A percentile compares a stretch with the other conserved stretches of the same genome.
phyloP scores from a whole-genome alignment of 2,113 vertebrate species.

The Hiodon alosoides region DNA sequence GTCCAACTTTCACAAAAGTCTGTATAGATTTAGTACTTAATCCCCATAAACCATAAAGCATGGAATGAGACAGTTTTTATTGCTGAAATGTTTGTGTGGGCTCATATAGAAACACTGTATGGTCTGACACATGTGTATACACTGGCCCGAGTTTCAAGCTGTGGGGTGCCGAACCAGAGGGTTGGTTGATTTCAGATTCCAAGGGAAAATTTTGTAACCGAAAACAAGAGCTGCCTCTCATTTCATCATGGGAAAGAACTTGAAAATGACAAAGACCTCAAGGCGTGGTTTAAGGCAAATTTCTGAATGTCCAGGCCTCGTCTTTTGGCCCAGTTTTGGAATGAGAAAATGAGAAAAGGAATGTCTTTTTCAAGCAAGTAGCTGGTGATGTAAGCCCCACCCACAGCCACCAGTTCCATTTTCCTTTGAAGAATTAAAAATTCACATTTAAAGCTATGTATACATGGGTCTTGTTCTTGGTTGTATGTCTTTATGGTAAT shows the following conservation, averaged over 20 bases:
- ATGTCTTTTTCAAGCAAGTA: no score
- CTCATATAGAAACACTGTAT: background rate
- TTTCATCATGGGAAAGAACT: background rate
- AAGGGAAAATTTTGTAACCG: background rate
- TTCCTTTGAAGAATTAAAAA: no score
- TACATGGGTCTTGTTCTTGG: no score
- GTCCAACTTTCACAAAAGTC: background rate
- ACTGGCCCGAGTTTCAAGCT: background rate
- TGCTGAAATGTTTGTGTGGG: background rate
- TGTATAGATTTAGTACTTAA: background rate
- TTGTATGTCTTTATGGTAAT: no score
- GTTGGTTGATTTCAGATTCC: background rate
- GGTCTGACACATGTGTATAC: background rate
- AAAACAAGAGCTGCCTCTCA: background rate
- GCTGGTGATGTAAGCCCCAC: no score
- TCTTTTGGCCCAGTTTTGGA: background rate
- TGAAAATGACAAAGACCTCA: background rate
- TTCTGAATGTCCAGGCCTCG: background rate
- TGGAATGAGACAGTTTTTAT: background rate
- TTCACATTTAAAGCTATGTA: no score
- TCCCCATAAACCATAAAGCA: background rate
- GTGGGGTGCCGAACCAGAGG: background rate
- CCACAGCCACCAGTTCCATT: no score
- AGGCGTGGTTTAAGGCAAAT: background rate
- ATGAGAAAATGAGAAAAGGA: background rate